Evolutionary conservation across 1,140 invertebrate genomes (phyloP).

Genomic region (Formica exsecta): DNA sequence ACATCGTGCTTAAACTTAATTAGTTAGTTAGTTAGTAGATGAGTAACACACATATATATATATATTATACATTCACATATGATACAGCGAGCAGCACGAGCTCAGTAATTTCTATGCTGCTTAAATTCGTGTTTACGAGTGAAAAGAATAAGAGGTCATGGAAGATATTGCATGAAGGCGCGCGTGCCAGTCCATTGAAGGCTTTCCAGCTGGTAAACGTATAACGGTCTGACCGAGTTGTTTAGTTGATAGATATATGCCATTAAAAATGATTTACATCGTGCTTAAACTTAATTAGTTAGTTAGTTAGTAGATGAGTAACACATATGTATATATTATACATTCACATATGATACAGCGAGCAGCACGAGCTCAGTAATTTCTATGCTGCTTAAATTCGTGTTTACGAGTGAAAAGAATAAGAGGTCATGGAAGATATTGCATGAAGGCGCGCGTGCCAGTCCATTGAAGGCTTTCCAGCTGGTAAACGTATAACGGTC

Average conservation of each 20-base stretch:
- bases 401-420: slow-evolving; percentile 64
- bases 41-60: background rate
- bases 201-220: slow-evolving; percentile 78
- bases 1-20: background rate
- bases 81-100: slow-evolving; percentile 9
- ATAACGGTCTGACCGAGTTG: slow-evolving; percentile 83
- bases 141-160: slow-evolving; percentile 68
- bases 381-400: slow-evolving; percentile 15
- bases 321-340: background rate
- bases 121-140: slow-evolving; percentile 49
- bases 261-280: no score
- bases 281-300: no score
- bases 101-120: slow-evolving; percentile 8
- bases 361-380: slow-evolving; percentile 16
- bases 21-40: background rate
- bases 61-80: no score
- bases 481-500: slow-evolving; percentile 82
- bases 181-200: slow-evolving; percentile 80
- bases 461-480: slow-evolving; percentile 82
- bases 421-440: slow-evolving; percentile 72
- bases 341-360: background rate
- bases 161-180: slow-evolving; percentile 72
- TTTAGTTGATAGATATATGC: slow-evolving; percentile 64
- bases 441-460: slow-evolving; percentile 68
- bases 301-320: no score